A percentile compares a stretch with the other conserved stretches of the same genome.
Conservation (phyloP, 1,140 invertebrate species). For the Nymphalis io region DNA sequence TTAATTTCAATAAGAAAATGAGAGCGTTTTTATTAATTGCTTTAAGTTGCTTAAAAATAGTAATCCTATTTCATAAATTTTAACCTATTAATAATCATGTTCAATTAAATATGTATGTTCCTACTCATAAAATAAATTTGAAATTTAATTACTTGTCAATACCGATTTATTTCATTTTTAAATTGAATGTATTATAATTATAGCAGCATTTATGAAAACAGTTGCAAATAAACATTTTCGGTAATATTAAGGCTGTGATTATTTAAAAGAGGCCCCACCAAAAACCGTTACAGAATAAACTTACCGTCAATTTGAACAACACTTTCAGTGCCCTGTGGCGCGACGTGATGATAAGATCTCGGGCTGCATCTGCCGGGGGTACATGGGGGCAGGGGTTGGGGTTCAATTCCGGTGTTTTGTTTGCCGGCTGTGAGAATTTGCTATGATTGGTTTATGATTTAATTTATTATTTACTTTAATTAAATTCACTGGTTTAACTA, state of each 20-base stretch:
- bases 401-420: slow-evolving; percentile 68
- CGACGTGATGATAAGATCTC: slow-evolving; percentile 71
- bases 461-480: slow-evolving; percentile 47
- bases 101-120: too few species aligned
- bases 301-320: slow-evolving; percentile 62
- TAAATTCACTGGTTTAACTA: slow-evolving; percentile 11
- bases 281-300: slow-evolving; percentile 72
- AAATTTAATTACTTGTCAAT: too few species aligned
- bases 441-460: slow-evolving; percentile 69
- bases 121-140: too few species aligned
- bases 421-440: slow-evolving; percentile 66
- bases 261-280: slow-evolving; percentile 39
- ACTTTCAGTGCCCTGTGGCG: slow-evolving; percentile 66
- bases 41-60: too few species aligned
- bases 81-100: too few species aligned
- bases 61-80: too few species aligned
- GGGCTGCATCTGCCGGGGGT: slow-evolving; percentile 65
- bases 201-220: background rate
- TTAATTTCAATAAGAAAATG: too few species aligned
- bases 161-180: too few species aligned
- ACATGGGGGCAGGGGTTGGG: slow-evolving; percentile 57
- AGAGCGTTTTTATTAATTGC: too few species aligned
- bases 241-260: slow-evolving; percentile 19
- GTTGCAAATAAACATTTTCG: slow-evolving; percentile 1
- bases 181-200: too few species aligned